phyloP scores from a whole-genome alignment of 2,113 vertebrate genomes.

The Eulemur rufifrons region DNA sequence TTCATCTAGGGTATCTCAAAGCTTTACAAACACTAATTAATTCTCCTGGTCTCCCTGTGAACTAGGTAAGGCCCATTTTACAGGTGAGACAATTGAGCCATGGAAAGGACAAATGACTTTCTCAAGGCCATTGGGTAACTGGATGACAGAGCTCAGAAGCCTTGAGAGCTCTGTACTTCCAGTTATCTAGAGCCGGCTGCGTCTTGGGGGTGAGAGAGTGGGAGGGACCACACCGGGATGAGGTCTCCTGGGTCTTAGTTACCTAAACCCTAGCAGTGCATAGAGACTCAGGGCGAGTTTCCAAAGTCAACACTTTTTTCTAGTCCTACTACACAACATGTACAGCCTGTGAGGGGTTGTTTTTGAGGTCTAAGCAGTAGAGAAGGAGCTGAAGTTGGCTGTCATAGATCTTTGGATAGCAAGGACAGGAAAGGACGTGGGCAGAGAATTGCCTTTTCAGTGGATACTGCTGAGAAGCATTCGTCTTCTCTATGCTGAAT shows the following conservation, averaged over 20 bases:
- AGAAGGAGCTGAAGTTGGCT: not conserved
- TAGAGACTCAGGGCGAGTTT: not conserved
- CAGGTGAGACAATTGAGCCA: constrained; percentile 46
- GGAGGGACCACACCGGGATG: not conserved
- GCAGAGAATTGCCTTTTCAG: not conserved
- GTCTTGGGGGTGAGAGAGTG: not conserved
- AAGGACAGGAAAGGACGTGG: not conserved
- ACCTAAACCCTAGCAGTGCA: not conserved
- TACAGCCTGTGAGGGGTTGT: not conserved
- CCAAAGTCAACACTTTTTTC: not conserved
- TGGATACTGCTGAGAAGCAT: not conserved
- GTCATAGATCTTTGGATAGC: not conserved
- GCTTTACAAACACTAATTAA: constrained; percentile 76
- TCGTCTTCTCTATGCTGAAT: too few relatives aligned
- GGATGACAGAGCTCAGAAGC: not conserved
- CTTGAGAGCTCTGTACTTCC: not conserved
- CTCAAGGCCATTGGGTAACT: constrained; percentile 38
- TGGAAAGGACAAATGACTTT: constrained; percentile 51
- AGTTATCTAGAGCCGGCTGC: not conserved
- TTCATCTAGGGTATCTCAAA: constrained; percentile 73
- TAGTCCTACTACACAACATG: too few relatives aligned
- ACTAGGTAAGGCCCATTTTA: constrained; percentile 74
- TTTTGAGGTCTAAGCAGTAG: not conserved
- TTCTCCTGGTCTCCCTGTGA: constrained; percentile 68
- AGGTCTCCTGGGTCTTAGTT: not conserved